Percentiles rank a stretch among this genome's conserved stretches.
Evolutionary conservation across 2,113 vertebrate species (phyloP).

Genomic region (Actenoides hombroni): DNA sequence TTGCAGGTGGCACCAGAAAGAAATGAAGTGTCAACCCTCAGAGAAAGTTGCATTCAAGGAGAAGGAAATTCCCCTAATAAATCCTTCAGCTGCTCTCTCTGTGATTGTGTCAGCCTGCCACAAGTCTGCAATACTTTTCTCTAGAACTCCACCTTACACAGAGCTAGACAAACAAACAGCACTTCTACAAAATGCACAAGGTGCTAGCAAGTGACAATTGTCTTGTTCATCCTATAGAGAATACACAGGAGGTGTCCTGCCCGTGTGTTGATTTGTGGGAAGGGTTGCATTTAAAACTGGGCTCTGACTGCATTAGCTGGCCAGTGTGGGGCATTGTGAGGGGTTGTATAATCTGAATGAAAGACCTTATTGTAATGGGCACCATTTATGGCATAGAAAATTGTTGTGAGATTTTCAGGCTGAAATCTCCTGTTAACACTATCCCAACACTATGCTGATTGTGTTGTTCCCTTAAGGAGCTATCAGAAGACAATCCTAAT

Average conservation of each 20-base stretch:
- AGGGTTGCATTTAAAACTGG: background rate
- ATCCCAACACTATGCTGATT: background rate
- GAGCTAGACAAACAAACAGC: background rate
- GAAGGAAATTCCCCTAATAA: background rate
- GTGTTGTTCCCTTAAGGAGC: background rate
- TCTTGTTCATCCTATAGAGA: background rate
- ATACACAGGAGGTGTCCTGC: rapidly evolving
- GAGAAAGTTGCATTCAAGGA: background rate
- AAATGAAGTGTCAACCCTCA: background rate
- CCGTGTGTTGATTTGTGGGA: background rate
- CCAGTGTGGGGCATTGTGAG: background rate
- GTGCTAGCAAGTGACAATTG: background rate
- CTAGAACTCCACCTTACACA: background rate
- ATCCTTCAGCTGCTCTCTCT: background rate
- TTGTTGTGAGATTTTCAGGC: conserved; percentile 4
- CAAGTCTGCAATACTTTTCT: background rate
- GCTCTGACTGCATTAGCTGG: background rate
- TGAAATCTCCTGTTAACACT: background rate
- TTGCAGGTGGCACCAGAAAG: background rate
- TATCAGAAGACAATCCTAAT: background rate
- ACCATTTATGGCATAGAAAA: conserved; percentile 14
- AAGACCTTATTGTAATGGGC: conserved; percentile 47
- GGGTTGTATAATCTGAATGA: conserved; percentile 20
- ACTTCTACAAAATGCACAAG: background rate
- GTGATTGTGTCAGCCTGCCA: background rate